Base-by-base conservation (phyloP, 2,113 vertebrate species). In the Laterallus jamaicensis region DNA sequence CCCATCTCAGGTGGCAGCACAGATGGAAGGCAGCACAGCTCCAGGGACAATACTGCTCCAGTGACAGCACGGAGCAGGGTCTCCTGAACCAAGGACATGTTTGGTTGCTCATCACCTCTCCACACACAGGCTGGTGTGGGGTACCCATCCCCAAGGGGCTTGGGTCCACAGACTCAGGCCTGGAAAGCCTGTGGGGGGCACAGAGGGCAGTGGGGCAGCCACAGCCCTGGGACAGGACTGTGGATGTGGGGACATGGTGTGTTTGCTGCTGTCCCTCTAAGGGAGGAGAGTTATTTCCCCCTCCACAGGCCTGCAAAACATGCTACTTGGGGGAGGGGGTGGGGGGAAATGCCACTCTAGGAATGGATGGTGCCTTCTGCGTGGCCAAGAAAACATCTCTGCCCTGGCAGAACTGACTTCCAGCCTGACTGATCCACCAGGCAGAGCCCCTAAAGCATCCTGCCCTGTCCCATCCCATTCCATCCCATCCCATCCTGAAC, bases 221-320 rank as follows among this genome's bases (percentile, higher is more conserved):
- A 7, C 1, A 0, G 40, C 26, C 28, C 22, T 39, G 60, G 78
- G 20, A 17, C 4, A 1, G 35, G 56, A n/a, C 6, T 73, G 37
- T 3, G 0, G 8, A 39, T 44, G 14, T 0, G 1, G 73, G 54
- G 11, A 71, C 20, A 5, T 0, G 1, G 8, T n/a, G 42, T 26
- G 5, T 76, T 64, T 88, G 35, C 59, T 63, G 2, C 25, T 42
- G 42, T 11, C n/a, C 80, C 32, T 62, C 60, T 62, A 35, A 75
- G n/a, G 29, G 66, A 62, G 25, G 11, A 78, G 32, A 39, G 39
- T 15, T 66, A 14, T 52, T 31, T 35, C 55, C 64, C 22, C 29
- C 29, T 56, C 32, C 20, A 21, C 25, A 74, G 32, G 55, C 9
- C 67, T 29, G 40, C 44, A 82, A 35, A 70, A 52, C 5, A 4